Evolutionary conservation across 2,113 vertebrate genomes (phyloP), one percentile per base, ranked within the genome.

Genomic region (Falco punctatus): DNA sequence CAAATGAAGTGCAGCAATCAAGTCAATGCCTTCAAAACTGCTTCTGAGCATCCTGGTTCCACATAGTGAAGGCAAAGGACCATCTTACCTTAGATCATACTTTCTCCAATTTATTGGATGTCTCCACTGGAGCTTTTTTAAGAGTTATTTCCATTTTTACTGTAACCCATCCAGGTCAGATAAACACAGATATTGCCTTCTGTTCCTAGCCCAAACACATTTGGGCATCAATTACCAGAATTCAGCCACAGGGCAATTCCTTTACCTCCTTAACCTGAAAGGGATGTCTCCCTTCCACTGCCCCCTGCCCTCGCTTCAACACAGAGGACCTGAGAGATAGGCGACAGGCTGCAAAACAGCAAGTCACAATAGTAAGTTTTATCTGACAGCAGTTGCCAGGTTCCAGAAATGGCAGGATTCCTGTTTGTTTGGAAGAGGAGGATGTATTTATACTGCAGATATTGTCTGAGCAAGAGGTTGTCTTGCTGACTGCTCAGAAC

Each of bases 401-500:
- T 86, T 91, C 86, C 91, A 92, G 89, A 81, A 86, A 79, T 94
- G 94, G 94, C 92, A 95, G 58, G 54, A 94, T 91, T 94, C 84
- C 87, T 48, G 33, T 92, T 94, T 95, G 81, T 94, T 91, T 95
- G 87, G 84, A 94, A 96, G 81, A 92, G 78, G 28, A 94, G 78
- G 71, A 77, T 62, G 77, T 91, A 89, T 91, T 97, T 88, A 91
- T 40, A 58, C 89, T 69, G 84, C 91, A 89, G 92, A 87, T 85
- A 88, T 0, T 11, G 78, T 75, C 86, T 91, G 92, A 96, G 81
- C 84, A 85, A 96, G 81, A 90, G 87, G 81, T 90, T 94, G 66
- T 94, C 94, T 92, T 90, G 87, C 94, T 69, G 84, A 93, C 87
- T 93, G 81, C 87, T 95, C 92, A 85, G 81, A 94, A 95, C 59